A percentile compares a stretch with the other conserved stretches of the same genome.
phyloP scores from a whole-genome alignment of 2,797 vertebrate genomes.

The Peromyscus eremicus region DNA sequence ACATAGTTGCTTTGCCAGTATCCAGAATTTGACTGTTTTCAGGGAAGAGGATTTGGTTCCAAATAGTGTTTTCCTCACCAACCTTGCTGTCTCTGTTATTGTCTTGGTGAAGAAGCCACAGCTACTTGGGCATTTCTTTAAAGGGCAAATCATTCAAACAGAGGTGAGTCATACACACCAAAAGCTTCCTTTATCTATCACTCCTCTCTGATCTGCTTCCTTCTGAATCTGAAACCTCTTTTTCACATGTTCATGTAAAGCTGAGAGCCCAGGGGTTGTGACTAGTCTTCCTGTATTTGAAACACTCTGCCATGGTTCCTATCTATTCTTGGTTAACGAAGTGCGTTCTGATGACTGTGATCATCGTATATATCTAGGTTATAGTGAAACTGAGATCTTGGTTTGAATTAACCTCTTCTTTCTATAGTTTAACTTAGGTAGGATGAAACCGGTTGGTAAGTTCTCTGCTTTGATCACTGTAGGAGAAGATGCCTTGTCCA shows the following conservation, averaged over 20 bases:
- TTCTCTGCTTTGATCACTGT: not conserved
- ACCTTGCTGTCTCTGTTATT: not conserved
- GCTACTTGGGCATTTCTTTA: constrained; percentile 21
- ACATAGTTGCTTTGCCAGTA: not conserved
- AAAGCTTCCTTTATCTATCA: constrained; percentile 46
- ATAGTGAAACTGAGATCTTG: not conserved
- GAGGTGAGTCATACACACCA: constrained; percentile 20
- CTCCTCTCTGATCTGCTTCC: not conserved
- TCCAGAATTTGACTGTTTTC: constrained; percentile 41
- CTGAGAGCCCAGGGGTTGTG: constrained; percentile 37
- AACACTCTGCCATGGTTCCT: constrained; percentile 39
- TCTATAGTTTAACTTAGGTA: not conserved
- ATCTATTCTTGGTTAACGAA: constrained; percentile 45
- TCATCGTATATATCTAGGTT: constrained; percentile 24
- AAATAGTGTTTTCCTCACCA: constrained; percentile 19
- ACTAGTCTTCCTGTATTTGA: constrained; percentile 23
- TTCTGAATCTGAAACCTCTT: constrained; percentile 48
- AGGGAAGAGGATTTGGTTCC: not conserved
- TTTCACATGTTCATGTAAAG: constrained; percentile 50
- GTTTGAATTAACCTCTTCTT: not conserved
- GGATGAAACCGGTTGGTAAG: not conserved
- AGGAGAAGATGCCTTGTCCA: not conserved
- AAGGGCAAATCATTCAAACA: constrained; percentile 16
- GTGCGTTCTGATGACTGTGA: constrained; percentile 5
- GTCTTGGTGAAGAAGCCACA: constrained; percentile 17